Percentiles rank a stretch among this genome's conserved stretches.
Conservation (phyloP, 2,888 invertebrate genomes). For the Tromatobia lineatoria region DNA sequence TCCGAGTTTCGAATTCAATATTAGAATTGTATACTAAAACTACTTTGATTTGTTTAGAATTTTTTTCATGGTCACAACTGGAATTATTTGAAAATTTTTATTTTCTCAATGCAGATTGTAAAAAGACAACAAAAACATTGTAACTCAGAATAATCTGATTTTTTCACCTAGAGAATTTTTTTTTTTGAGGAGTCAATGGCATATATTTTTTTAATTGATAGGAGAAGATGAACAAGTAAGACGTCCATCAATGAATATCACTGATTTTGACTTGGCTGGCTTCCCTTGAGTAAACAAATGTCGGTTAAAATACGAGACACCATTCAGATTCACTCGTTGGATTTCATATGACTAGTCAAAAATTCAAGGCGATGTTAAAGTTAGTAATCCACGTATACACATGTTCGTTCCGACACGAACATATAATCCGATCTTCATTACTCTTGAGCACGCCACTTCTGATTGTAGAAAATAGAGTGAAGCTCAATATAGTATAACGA, state of each 20-base stretch:
- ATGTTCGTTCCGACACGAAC: conserved; percentile 79
- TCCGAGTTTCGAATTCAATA: no score
- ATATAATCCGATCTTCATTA: conserved; percentile 79
- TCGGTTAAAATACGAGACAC: conserved; percentile 4
- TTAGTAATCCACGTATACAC: conserved; percentile 78
- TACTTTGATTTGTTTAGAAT: no score
- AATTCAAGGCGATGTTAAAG: conserved; percentile 70
- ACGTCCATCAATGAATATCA: no score
- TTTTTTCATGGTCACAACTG: no score
- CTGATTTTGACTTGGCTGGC: background rate
- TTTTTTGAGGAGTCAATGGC: background rate
- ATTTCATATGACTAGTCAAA: conserved; percentile 57
- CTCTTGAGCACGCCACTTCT: conserved; percentile 75
- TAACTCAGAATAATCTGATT: no score
- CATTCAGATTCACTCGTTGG: conserved; percentile 45
- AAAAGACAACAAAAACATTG: no score
- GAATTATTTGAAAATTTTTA: no score
- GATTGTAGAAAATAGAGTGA: conserved; percentile 45
- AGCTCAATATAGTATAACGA: conserved; percentile 7
- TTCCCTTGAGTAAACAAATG: background rate
- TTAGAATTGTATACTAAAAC: no score
- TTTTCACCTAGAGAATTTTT: no score
- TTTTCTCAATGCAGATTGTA: no score
- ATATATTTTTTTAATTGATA: background rate
- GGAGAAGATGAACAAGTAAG: no score